phyloP scores from a whole-genome alignment of 2,797 vertebrate species.

The Cirrhinus molitorella region DNA sequence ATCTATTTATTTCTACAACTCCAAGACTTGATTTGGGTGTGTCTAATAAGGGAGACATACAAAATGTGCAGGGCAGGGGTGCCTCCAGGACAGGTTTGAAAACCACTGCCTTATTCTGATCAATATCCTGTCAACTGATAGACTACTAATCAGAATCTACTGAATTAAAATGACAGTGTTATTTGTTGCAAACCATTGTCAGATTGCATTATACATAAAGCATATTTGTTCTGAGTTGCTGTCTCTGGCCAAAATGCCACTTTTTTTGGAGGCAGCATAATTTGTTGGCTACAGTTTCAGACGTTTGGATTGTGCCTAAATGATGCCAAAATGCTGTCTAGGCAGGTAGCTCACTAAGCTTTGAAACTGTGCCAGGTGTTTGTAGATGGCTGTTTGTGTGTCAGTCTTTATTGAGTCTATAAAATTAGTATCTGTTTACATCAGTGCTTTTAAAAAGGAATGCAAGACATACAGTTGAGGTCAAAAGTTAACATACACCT shows the following conservation, averaged over 20 bases:
- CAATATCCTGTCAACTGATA: background rate
- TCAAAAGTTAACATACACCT: too few relatives aligned
- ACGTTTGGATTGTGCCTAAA: background rate
- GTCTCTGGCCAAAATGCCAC: background rate
- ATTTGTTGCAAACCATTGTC: background rate
- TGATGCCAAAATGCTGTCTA: background rate
- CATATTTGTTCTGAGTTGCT: background rate
- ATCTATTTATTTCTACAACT: slow-evolving; percentile 14
- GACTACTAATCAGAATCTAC: background rate
- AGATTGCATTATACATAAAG: background rate
- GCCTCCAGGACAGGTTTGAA: too few relatives aligned
- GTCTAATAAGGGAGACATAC: too few relatives aligned
- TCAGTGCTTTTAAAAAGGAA: background rate
- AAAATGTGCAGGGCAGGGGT: too few relatives aligned
- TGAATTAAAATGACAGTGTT: background rate
- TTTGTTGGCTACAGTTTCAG: background rate
- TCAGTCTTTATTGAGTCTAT: background rate
- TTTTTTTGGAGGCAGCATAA: too few relatives aligned
- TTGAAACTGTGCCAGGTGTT: background rate
- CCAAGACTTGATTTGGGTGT: too few relatives aligned
- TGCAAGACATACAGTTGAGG: background rate
- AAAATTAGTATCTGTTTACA: slow-evolving; percentile 12
- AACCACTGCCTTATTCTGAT: background rate
- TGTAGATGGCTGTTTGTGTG: background rate
- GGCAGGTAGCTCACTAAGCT: background rate